These are phyloP conservation scores for Drosophila prolongata DNA, from an alignment of 2,888 invertebrate genomes.

Conservation along the genomic window DNA sequence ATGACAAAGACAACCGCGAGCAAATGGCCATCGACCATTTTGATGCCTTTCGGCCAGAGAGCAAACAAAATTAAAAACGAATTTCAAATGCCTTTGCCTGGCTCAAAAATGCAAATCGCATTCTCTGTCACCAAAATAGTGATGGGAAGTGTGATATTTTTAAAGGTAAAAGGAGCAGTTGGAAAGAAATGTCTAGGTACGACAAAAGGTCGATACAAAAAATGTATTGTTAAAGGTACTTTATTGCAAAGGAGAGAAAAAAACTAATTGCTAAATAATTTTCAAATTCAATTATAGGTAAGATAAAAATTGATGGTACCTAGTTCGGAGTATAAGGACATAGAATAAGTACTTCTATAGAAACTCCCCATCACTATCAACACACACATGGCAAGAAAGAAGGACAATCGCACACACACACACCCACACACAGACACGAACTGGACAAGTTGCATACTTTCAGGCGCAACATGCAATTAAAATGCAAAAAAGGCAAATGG, in stretches of 20 bases:
- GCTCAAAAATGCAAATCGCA: conserved; percentile 79
- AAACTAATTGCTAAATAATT: too few species aligned
- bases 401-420: background rate
- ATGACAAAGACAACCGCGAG: conserved; percentile 48
- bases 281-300: background rate
- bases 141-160: background rate
- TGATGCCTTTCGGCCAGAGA: conserved; percentile 53
- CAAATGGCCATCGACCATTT: conserved; percentile 36
- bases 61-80: conserved; percentile 75
- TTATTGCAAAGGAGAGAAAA: too few species aligned
- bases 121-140: conserved; percentile 41
- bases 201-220: too few species aligned
- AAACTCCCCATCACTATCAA: background rate
- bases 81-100: conserved; percentile 67
- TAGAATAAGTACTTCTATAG: background rate
- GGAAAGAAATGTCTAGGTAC: background rate
- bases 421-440: conserved; percentile 20
- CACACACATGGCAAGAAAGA: conserved; percentile 5
- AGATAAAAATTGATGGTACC: background rate
- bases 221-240: too few species aligned
- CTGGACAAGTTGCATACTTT: conserved; percentile 71
- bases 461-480: conserved; percentile 76
- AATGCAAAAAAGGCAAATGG: conserved; percentile 74
- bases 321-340: too few species aligned
- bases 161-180: too few species aligned